Base-by-base conservation (phyloP, 2,797 vertebrate species). In the Poeciliopsis paucimaculata region DNA sequence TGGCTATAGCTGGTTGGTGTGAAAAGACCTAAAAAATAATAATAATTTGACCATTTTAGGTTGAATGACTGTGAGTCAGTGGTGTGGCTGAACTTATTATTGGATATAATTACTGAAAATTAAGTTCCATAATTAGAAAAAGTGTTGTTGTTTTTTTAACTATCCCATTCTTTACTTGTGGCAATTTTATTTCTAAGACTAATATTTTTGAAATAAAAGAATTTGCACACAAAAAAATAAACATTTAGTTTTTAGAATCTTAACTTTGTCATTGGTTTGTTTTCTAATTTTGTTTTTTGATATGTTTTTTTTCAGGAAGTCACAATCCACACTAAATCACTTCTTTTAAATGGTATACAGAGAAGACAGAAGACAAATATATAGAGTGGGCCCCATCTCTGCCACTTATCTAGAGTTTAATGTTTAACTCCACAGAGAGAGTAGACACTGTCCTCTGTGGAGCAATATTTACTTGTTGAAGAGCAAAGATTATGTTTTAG, bases 321-420 rank as follows among this genome's bases (percentile, higher is more conserved):
- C 60, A 62, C 13, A 34, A 18, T 34, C 15, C 7, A 15, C 28
- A 31, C 9, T 34, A 2, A 34, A 34, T 57, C 55, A 18, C 2
- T 7, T 62, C 6, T 62, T 62, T 16, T 31, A 62, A 8, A 62
- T 34, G 28, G 6, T 2, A 62, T 34, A 18, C 16, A 15, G 60
- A 62, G 31, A 34, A 62, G 13, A 31, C 31, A 66, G 20, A 36
- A 66, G 10, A 36, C 7, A 20, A 36, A 66, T 23, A 9, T 34
- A 66, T 23, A 39, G 34, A 66, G 1, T 0, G 0, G 64, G 34
- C 31, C 16, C 68, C 43, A 72, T 72, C 15, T 49, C 46, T 47
- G n/a, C 10, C 16, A 49, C n/a, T 87, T 90, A 89, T 86, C 83
- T 90, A 75, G 20, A 80, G 93, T 20, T 95, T 94, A 95, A 96